phyloP scores from a whole-genome alignment of 2,113 vertebrate species.

The Vimba vimba region DNA sequence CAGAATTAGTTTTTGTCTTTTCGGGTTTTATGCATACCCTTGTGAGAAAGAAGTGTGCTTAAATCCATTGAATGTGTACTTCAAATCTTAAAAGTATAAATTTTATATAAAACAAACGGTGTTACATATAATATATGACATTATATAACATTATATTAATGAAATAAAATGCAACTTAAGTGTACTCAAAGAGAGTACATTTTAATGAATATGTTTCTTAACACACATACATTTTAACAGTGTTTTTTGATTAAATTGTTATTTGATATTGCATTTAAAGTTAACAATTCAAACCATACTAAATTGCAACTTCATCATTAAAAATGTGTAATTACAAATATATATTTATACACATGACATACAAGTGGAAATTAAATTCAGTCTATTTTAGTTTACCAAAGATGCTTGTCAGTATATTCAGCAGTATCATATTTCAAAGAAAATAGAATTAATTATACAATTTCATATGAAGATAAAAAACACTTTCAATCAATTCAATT shows the following conservation, averaged over 20 bases:
- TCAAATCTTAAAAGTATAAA: too few relatives aligned
- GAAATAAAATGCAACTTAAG: neutral
- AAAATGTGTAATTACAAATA: too few relatives aligned
- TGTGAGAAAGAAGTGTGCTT: too few relatives aligned
- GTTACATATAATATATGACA: too few relatives aligned
- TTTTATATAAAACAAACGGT: too few relatives aligned
- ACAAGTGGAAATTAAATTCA: neutral
- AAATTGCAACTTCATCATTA: too few relatives aligned
- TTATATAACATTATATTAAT: neutral
- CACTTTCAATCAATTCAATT: too few relatives aligned
- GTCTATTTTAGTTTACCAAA: neutral
- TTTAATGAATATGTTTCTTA: neutral
- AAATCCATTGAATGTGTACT: too few relatives aligned
- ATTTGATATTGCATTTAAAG: too few relatives aligned
- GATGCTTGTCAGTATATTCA: neutral
- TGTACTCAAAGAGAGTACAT: neutral
- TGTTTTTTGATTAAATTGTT: too few relatives aligned
- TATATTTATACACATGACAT: neutral
- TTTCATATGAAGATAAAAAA: neutral
- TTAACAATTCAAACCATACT: too few relatives aligned
- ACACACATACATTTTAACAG: too few relatives aligned
- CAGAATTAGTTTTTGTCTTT: neutral
- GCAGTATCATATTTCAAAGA: neutral
- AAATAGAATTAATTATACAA: neutral
- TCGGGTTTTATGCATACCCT: neutral